A percentile compares a stretch with the other conserved stretches of the same genome.
Conservation (phyloP, 2,888 invertebrate species). For the Scrobipalpa costella region DNA sequence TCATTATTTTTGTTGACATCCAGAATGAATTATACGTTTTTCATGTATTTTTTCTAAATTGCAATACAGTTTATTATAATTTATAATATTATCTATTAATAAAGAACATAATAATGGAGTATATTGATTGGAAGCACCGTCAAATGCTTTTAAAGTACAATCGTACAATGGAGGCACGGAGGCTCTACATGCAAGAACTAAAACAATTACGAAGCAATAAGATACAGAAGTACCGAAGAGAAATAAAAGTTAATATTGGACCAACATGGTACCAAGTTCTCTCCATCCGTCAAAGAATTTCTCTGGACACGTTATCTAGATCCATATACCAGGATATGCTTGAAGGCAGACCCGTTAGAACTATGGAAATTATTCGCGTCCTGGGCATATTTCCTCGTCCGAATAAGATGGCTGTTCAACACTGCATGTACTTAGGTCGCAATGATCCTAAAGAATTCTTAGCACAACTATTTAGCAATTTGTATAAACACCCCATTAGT, state of each 20-base stretch:
- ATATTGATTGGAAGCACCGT: not conserved
- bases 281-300: slow-evolving; percentile 59
- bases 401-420: slow-evolving; percentile 53
- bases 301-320: slow-evolving; percentile 54
- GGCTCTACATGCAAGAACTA: slow-evolving; percentile 67
- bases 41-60: not conserved
- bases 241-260: slow-evolving; percentile 51
- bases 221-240: slow-evolving; percentile 43
- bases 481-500: slow-evolving; percentile 57
- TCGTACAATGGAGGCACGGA: slow-evolving; percentile 55
- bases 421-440: slow-evolving; percentile 54
- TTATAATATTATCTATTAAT: not conserved
- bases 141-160: slow-evolving; percentile 47
- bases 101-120: not conserved
- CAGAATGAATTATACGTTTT: not conserved
- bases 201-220: slow-evolving; percentile 49
- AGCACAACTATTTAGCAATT: slow-evolving; percentile 57
- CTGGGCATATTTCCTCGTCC: slow-evolving; percentile 63
- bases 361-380: slow-evolving; percentile 47
- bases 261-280: slow-evolving; percentile 71
- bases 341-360: slow-evolving; percentile 59
- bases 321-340: slow-evolving; percentile 66
- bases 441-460: slow-evolving; percentile 67
- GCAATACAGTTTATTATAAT: not conserved
- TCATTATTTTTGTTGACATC: not conserved